A percentile compares a stretch with the other conserved stretches of the same genome.
phyloP scores from a whole-genome alignment of 1,140 invertebrate genomes.

The Ganaspis sp. region DNA sequence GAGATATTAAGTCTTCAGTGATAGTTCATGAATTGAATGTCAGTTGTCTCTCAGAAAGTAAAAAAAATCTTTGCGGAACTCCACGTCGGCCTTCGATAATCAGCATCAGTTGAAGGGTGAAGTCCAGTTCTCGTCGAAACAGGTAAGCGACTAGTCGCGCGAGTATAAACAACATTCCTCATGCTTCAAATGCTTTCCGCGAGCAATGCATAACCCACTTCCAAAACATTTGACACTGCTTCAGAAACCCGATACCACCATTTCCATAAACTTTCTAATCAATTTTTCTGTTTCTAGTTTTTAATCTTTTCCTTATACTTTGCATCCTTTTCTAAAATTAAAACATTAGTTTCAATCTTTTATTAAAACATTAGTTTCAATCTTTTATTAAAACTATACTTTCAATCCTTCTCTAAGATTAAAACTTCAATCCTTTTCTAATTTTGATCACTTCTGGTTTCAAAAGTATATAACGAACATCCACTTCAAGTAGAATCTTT shows the following conservation, averaged over 20 bases:
- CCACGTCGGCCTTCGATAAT: conserved; percentile 10
- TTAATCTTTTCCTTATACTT: too few species aligned
- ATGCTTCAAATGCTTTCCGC: conserved; percentile 1
- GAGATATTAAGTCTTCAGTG: not conserved
- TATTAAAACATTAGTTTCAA: too few species aligned
- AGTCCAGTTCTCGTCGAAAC: conserved; percentile 10
- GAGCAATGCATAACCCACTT: not conserved
- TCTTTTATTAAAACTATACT: too few species aligned
- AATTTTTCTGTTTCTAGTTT: not conserved
- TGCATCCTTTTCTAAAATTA: too few species aligned
- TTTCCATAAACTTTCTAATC: not conserved
- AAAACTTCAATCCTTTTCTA: too few species aligned
- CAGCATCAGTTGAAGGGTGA: conserved; percentile 4
- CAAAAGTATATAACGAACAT: too few species aligned
- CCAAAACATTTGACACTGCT: not conserved
- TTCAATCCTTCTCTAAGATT: too few species aligned
- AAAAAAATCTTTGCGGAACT: conserved; percentile 14
- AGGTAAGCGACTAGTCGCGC: conserved; percentile 20
- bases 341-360: too few species aligned
- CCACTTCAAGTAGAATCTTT: too few species aligned
- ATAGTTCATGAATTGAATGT: not conserved
- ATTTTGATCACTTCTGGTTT: too few species aligned
- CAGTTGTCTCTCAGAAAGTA: not conserved
- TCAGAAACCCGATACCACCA: not conserved
- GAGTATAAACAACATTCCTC: conserved; percentile 18